A percentile compares a stretch with the other conserved stretches of the same genome.
These are phyloP conservation scores for Lophotriccus pileatus DNA, from an alignment of 2,797 vertebrate genomes.

Conservation along the genomic window DNA sequence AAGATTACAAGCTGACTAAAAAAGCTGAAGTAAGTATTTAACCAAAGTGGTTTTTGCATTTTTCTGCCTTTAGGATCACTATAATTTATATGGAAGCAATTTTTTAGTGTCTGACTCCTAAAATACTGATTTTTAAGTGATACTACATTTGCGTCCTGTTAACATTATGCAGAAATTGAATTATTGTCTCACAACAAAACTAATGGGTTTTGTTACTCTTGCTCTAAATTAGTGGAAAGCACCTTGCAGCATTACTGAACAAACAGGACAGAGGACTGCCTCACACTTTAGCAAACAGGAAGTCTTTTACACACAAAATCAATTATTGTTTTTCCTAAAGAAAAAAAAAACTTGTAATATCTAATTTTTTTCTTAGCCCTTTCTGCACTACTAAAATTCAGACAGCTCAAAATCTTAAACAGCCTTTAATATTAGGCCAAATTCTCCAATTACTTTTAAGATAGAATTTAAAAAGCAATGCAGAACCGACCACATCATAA, in stretches of 20 bases:
- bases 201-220: background rate
- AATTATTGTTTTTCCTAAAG: background rate
- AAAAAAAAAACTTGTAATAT: background rate
- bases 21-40: background rate
- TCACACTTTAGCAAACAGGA: background rate
- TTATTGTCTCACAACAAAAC: background rate
- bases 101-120: background rate
- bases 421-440: background rate
- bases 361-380: background rate
- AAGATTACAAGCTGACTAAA: background rate
- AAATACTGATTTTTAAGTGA: background rate
- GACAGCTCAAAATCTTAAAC: background rate
- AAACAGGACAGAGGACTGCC: background rate
- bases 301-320: background rate
- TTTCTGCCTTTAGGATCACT: background rate
- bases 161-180: background rate
- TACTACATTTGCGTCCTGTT: background rate
- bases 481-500: background rate
- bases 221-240: background rate
- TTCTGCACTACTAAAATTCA: background rate
- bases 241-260: fast-evolving
- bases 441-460: background rate
- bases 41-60: background rate
- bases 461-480: background rate
- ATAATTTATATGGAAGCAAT: background rate